Percentiles rank a stretch among this genome's conserved stretches.
These are phyloP conservation scores for Acrocephalus arundinaceus DNA, from an alignment of 2,113 vertebrate genomes.

Conservation along the genomic window DNA sequence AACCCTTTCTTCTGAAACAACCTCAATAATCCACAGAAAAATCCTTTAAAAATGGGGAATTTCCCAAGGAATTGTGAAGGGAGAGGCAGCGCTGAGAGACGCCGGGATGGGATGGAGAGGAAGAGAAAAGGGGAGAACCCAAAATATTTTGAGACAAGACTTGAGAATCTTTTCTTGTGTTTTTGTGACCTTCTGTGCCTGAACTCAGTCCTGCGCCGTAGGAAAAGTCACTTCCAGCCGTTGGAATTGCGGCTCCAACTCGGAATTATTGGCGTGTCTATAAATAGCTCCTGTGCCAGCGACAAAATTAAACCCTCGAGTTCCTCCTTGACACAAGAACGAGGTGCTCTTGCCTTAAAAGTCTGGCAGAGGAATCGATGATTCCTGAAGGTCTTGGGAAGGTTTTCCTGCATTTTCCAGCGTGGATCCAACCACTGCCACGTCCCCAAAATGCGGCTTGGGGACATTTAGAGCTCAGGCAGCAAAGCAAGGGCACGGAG, in stretches of 20 bases:
- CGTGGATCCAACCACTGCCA: rapidly evolving
- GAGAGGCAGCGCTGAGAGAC: not conserved
- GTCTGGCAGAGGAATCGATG: not conserved
- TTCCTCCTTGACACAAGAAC: not conserved
- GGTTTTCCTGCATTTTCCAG: not conserved
- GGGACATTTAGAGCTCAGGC: not conserved
- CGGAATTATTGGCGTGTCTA: not conserved
- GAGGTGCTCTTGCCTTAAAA: not conserved
- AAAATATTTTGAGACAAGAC: not conserved
- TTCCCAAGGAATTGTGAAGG: not conserved
- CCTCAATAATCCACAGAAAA: not conserved
- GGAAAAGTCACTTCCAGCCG: not conserved
- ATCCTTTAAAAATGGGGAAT: not conserved
- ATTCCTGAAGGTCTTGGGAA: not conserved
- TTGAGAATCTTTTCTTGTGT: rapidly evolving
- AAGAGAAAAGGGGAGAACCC: not conserved
- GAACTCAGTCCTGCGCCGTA: not conserved
- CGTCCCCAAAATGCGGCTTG: rapidly evolving
- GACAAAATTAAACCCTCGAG: slow-evolving; percentile 9
- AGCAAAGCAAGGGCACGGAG: not conserved
- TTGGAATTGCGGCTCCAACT: not conserved
- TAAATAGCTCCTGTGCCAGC: slow-evolving; percentile 21
- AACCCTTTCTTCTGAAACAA: not conserved
- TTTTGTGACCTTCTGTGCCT: not conserved
- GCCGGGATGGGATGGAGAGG: not conserved